A percentile compares a stretch with the other conserved stretches of the same genome.
These are phyloP conservation scores for Epinotia bilunana DNA, from an alignment of 2,888 invertebrate genomes.

Conservation along the genomic window DNA sequence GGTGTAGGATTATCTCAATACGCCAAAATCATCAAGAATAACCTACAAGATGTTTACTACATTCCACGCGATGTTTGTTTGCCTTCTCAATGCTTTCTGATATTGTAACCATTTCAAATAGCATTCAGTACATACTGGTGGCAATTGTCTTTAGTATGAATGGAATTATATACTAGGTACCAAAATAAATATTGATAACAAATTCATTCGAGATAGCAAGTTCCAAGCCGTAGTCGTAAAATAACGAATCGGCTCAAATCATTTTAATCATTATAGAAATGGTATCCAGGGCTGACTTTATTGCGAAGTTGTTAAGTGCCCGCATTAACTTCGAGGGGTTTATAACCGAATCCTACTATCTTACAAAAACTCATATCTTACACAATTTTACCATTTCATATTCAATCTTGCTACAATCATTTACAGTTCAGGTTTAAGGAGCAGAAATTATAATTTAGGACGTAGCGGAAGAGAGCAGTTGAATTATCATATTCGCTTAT, in stretches of 20 bases:
- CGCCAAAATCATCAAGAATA: no score
- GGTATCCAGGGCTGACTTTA: constrained; percentile 54
- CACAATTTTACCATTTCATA: not conserved
- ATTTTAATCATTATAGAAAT: constrained; percentile 59
- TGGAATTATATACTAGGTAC: not conserved
- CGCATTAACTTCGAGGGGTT: constrained; percentile 47
- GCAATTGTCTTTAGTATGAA: not conserved
- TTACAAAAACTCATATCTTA: constrained; percentile 26
- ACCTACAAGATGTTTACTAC: no score
- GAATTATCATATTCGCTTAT: constrained; percentile 45
- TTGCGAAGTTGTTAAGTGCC: constrained; percentile 53
- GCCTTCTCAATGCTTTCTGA: not conserved
- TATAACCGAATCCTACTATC: constrained; percentile 49
- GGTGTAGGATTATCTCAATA: no score
- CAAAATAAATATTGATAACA: constrained; percentile 10
- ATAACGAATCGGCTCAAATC: constrained; percentile 46
- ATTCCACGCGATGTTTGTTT: no score
- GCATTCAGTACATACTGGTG: no score
- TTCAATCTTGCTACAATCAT: constrained; percentile 16
- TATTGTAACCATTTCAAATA: not conserved
- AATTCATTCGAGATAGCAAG: constrained; percentile 23
- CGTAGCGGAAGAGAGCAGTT: constrained; percentile 6
- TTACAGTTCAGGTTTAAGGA: not conserved
- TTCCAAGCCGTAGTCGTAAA: constrained; percentile 44
- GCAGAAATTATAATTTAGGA: not conserved